Evolutionary conservation across 2,888 invertebrate genomes (phyloP).

Genomic region (Chloroclystis v-ata): DNA sequence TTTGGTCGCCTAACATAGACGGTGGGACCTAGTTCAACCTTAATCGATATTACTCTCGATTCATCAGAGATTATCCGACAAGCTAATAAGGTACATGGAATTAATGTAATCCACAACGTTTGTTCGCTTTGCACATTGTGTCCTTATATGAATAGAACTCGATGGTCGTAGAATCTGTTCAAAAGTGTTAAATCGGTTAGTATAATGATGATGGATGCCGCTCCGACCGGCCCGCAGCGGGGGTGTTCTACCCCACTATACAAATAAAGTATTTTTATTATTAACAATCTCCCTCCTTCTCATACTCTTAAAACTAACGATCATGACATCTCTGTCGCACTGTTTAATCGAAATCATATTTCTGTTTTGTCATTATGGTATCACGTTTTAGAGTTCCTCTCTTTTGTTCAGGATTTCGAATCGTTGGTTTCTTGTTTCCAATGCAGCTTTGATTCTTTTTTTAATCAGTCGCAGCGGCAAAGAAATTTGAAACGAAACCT

Average conservation of each 20-base stretch:
- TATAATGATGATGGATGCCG: constrained; percentile 77
- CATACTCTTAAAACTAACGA: constrained; percentile 46
- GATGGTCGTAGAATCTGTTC: constrained; percentile 68
- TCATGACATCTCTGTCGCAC: constrained; percentile 55
- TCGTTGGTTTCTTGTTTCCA: constrained; percentile 74
- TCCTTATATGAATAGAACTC: constrained; percentile 45
- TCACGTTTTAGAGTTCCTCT: constrained; percentile 73
- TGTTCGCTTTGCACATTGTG: constrained; percentile 35
- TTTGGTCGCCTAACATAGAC: constrained; percentile 53
- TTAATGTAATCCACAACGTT: constrained; percentile 30
- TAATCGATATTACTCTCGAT: constrained; percentile 33
- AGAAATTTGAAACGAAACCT: constrained; percentile 59
- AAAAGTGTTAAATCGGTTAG: constrained; percentile 79
- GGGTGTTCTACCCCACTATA: constrained; percentile 77
- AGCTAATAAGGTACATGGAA: constrained; percentile 33
- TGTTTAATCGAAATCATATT: constrained; percentile 77
- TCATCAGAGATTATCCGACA: constrained; percentile 33
- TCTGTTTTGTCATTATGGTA: constrained; percentile 78
- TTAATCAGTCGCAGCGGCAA: constrained; percentile 52
- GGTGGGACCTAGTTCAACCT: constrained; percentile 46
- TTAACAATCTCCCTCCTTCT: constrained; percentile 65
- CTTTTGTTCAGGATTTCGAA: constrained; percentile 69
- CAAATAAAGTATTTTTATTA: constrained; percentile 78
- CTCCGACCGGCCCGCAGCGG: constrained; percentile 75
- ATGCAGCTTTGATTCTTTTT: constrained; percentile 61